Evolutionary conservation across 2,888 invertebrate genomes (phyloP), one percentile per base, ranked within the genome.

Genomic region (Drosophila suboccidentalis): DNA sequence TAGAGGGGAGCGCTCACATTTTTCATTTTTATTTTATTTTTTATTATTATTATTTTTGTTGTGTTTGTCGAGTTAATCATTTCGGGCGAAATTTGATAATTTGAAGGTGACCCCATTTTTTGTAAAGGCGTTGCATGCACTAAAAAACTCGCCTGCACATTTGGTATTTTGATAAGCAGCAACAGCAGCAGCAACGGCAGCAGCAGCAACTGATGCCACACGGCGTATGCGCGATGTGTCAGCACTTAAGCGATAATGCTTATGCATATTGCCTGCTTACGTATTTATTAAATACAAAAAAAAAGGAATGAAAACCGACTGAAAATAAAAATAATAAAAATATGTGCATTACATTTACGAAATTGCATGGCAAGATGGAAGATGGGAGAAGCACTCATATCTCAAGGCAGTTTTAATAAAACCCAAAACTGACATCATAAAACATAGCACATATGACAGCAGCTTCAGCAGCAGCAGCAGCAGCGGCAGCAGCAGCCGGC

Each of bases 31-130:
- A 67, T 60, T 67, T 58, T n/a, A n/a, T n/a, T 55, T 72, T 54
- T 82, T 67, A 62, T 69, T 46, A 29, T 29, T 29, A 29, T 29
- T 29, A 8, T 29, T 50, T 43, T 70, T 73, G 78, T 76, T 68
- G 71, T 82, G 80, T 79, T 85, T 82, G 77, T 41, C 74, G 82
- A 78, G 71, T 89, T 88, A 88, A 88, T 88, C 87, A 90, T 90
- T 88, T 88, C 90, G 86, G 87, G 71, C 57, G 87, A 90, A 89
- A 80, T 90, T 90, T 88, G 87, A 90, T 88, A 89, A 87, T 90
- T 86, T 87, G 82, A 89, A 89, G 89, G 89, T 88, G 87, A 88
- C 87, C 87, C 72, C 82, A 69, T 80, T 90, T 83, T 62, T 83
- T 62, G 71, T 72, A 64, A 59, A 75, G 78, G 55, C 76, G 54